A percentile compares a stretch with the other conserved stretches of the same genome.
These are phyloP conservation scores for Acipenser transmontanus DNA, from an alignment of 2,797 vertebrate species.

Conservation along the genomic window DNA sequence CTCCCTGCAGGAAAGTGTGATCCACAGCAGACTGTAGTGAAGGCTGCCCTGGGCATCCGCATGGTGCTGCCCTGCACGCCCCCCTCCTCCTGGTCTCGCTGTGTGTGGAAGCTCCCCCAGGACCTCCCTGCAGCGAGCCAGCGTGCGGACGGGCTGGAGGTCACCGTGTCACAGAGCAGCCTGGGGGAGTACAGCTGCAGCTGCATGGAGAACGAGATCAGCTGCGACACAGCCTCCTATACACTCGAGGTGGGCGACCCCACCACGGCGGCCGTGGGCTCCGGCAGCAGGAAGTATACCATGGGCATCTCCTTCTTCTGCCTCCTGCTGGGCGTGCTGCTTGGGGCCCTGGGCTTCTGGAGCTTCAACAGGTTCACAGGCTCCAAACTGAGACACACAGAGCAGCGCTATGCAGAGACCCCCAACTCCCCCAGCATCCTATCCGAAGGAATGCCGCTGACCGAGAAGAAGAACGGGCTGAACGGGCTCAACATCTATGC, in stretches of 20 bases:
- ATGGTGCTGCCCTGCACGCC: conserved; percentile 70
- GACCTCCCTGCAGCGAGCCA: conserved; percentile 49
- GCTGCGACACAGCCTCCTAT: conserved; percentile 61
- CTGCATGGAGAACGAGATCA: conserved; percentile 63
- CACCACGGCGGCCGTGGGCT: conserved; percentile 7
- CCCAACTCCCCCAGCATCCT: conserved; percentile 72
- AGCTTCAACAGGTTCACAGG: conserved; percentile 12
- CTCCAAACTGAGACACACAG: conserved; percentile 47
- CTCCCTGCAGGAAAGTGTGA: conserved; percentile 46
- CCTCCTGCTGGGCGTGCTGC: conserved; percentile 53
- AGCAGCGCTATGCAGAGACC: conserved; percentile 65
- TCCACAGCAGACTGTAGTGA: conserved; percentile 49
- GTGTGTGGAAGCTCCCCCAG: conserved; percentile 62
- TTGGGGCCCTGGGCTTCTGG: conserved; percentile 26
- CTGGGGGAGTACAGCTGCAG: conserved; percentile 67
- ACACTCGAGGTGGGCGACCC: conserved; percentile 51
- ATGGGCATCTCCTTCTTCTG: conserved; percentile 47
- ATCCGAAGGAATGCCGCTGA: conserved; percentile 61
- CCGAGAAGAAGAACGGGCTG: conserved; percentile 61
- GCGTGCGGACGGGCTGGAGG: conserved; percentile 61
- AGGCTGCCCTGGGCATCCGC: conserved; percentile 50
- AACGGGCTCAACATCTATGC: conserved; percentile 56
- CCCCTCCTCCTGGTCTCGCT: conserved; percentile 59
- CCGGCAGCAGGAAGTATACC: conserved; percentile 41
- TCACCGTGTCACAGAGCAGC: conserved; percentile 55